These are phyloP conservation scores for Neodiprion fabricii DNA, from an alignment of 1,140 invertebrate species.

Conservation along the genomic window DNA sequence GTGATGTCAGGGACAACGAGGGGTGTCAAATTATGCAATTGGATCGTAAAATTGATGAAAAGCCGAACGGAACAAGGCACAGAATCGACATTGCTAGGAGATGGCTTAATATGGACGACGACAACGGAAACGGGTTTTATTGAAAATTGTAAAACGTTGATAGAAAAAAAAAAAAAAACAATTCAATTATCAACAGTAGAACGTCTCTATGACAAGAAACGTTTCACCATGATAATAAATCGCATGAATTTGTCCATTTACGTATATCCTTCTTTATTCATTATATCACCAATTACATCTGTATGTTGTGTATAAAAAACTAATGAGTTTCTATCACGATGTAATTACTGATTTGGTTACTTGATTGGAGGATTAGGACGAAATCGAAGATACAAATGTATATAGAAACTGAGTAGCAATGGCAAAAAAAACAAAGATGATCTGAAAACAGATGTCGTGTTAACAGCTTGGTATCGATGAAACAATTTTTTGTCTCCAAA, in stretches of 20 bases:
- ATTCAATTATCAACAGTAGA: background rate
- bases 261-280: background rate
- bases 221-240: background rate
- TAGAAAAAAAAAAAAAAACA: background rate
- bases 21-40: constrained; percentile 7
- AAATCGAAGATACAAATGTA: background rate
- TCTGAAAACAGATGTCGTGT: background rate
- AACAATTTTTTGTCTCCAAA: background rate
- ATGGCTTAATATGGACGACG: background rate
- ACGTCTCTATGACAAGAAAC: background rate
- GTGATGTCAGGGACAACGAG: background rate
- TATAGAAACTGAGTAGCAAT: background rate
- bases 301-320: too few species aligned
- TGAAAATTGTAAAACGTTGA: background rate
- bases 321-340: too few species aligned
- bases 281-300: too few species aligned
- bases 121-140: background rate
- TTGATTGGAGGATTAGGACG: background rate
- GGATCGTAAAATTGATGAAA: background rate
- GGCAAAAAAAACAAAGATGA: background rate
- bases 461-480: background rate
- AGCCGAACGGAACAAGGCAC: background rate
- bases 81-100: constrained; percentile 7
- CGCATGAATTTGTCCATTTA: background rate
- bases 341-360: too few species aligned